A percentile compares a stretch with the other conserved stretches of the same genome.
Conservation (phyloP, 2,113 vertebrate species). For the Lepidothrix coronata region DNA sequence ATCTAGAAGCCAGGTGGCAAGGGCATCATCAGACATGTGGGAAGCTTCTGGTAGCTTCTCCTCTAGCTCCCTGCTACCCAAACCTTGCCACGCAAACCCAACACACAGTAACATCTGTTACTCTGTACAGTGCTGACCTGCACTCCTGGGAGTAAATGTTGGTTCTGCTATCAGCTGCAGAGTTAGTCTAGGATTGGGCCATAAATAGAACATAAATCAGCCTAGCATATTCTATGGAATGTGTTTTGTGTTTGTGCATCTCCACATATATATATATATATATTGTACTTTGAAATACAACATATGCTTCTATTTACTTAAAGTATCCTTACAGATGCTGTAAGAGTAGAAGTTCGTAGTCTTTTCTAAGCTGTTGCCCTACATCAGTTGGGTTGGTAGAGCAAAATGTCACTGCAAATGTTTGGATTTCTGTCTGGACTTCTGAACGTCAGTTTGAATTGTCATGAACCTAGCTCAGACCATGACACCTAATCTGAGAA, state of each 20-base stretch:
- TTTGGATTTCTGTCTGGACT: background rate
- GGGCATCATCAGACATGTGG: background rate
- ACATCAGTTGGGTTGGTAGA: background rate
- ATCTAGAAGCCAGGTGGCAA: background rate
- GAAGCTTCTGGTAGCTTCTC: background rate
- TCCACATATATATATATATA: background rate
- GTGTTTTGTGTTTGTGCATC: background rate
- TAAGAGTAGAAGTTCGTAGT: background rate
- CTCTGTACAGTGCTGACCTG: background rate
- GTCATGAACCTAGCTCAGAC: background rate
- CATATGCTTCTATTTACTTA: background rate
- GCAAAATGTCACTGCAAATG: background rate
- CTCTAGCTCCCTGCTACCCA: background rate
- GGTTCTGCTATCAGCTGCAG: background rate
- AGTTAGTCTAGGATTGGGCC: background rate
- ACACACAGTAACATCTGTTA: background rate
- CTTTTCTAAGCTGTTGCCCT: background rate
- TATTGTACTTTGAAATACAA: background rate
- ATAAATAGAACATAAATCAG: background rate
- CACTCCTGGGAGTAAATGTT: accelerated
- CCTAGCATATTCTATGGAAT: background rate
- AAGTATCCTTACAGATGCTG: background rate
- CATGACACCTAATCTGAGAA: background rate
- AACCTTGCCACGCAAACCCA: background rate
- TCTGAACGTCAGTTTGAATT: background rate